phyloP scores from a whole-genome alignment of 92 coral and sea anemone species.

The Palythoa grandiflora region DNA sequence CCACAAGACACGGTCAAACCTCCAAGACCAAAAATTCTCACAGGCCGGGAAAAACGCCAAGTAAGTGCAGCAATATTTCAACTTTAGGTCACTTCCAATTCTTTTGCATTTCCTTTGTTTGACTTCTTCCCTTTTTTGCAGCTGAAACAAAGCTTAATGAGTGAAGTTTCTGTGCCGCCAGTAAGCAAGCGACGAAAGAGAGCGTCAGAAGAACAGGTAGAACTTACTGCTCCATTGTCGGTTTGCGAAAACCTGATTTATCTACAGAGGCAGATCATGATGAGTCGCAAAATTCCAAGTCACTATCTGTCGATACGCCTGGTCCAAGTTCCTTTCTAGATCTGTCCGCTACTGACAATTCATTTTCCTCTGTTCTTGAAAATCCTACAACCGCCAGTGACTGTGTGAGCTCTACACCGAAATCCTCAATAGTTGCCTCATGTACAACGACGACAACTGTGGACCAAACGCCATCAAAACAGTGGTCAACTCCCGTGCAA shows the following conservation, averaged over 20 bases:
- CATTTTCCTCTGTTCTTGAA: neutral
- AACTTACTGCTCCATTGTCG: neutral
- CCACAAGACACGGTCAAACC: slow-evolving; percentile 34
- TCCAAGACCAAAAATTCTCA: slow-evolving; percentile 4
- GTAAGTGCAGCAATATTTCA: neutral
- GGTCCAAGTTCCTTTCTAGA: neutral
- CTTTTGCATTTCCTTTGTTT: neutral
- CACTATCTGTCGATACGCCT: neutral
- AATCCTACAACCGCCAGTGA: neutral
- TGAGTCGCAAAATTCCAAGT: neutral
- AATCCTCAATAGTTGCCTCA: neutral
- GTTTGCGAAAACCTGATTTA: neutral
- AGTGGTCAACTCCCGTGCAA: slow-evolving; percentile 4
- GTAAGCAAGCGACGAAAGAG: neutral
- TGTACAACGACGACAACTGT: neutral
- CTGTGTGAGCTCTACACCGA: neutral
- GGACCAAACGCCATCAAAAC: neutral
- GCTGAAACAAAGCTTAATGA: slow-evolving; percentile 3
- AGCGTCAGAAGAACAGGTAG: neutral
- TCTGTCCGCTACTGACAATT: neutral
- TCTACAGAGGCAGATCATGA: neutral
- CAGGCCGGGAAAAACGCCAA: slow-evolving; percentile 29
- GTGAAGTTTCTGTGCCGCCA: neutral
- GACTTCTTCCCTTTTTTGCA: neutral
- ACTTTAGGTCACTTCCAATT: neutral